phyloP scores from a whole-genome alignment of 2,797 vertebrate genomes.

The Ptychobarbus kaznakovi region DNA sequence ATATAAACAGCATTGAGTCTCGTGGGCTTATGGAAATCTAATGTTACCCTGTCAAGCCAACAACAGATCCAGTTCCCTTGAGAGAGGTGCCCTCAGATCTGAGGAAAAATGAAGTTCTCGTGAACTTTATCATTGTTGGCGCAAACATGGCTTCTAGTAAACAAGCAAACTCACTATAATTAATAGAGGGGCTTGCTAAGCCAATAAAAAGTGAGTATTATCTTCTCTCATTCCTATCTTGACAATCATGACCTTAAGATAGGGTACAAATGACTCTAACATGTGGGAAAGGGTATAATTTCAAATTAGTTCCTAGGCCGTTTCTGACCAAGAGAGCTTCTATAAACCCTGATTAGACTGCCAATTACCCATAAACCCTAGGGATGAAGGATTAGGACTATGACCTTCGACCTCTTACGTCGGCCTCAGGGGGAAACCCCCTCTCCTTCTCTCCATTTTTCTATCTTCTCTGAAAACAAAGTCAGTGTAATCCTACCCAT shows the following conservation, averaged over 20 bases:
- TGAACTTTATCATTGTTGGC: background rate
- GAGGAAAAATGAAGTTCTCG: background rate
- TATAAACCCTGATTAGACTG: conserved; percentile 78
- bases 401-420: conserved; percentile 76
- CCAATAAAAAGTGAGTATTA: conserved; percentile 1
- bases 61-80: background rate
- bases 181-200: conserved; percentile 1
- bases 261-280: conserved; percentile 38
- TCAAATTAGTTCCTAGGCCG: conserved; percentile 9
- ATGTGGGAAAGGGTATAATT: conserved; percentile 36
- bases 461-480: conserved; percentile 71
- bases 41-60: conserved; percentile 38
- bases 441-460: conserved; percentile 39
- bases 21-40: conserved; percentile 17
- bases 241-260: background rate
- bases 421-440: conserved; percentile 55
- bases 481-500: conserved; percentile 77
- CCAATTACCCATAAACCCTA: conserved; percentile 80
- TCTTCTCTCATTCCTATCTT: background rate
- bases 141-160: background rate
- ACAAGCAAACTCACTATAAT: background rate
- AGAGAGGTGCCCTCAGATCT: background rate
- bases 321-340: conserved; percentile 60
- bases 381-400: conserved; percentile 77
- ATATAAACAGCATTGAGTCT: conserved; percentile 29